Conservation (phyloP, 2,888 invertebrate genomes). For the Nephrotoma guestfalica region DNA sequence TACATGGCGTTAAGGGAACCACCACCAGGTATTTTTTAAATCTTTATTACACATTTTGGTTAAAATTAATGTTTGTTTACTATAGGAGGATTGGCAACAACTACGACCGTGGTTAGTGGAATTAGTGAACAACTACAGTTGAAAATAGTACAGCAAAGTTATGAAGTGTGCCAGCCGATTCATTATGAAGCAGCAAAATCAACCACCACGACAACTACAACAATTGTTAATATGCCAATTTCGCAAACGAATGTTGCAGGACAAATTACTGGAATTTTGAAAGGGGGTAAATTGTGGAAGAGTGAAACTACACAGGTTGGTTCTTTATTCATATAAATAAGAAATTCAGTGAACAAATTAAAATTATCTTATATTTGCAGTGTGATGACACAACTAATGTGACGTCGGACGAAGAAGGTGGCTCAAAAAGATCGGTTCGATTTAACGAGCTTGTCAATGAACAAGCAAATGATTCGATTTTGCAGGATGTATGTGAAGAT, state of each 20-base stretch:
- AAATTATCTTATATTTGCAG: slow-evolving; percentile 1
- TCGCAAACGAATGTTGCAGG: slow-evolving; percentile 33
- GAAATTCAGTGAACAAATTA: neutral
- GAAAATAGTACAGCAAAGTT: neutral
- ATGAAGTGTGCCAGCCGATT: neutral
- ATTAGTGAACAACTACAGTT: neutral
- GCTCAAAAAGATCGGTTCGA: slow-evolving; percentile 46
- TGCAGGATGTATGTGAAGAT: slow-evolving; percentile 19
- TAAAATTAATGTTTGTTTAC: neutral
- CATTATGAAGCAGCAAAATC: slow-evolving; percentile 3
- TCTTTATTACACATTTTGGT: neutral
- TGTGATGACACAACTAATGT: slow-evolving; percentile 28
- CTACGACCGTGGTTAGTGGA: neutral
- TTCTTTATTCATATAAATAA: neutral
- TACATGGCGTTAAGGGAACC: slow-evolving; percentile 23
- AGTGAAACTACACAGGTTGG: slow-evolving; percentile 40
- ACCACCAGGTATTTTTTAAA: slow-evolving; percentile 10
- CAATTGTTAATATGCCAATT: neutral
- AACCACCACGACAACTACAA: slow-evolving; percentile 19
- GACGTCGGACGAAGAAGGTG: slow-evolving; percentile 35
- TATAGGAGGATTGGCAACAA: neutral
- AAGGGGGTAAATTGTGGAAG: slow-evolving; percentile 65
- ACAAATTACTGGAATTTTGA: slow-evolving; percentile 55
- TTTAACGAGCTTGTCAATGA: slow-evolving; percentile 40
- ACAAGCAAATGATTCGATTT: slow-evolving; percentile 13